phyloP scores from a whole-genome alignment of 2,797 vertebrate genomes.

The Galaxias olidus region DNA sequence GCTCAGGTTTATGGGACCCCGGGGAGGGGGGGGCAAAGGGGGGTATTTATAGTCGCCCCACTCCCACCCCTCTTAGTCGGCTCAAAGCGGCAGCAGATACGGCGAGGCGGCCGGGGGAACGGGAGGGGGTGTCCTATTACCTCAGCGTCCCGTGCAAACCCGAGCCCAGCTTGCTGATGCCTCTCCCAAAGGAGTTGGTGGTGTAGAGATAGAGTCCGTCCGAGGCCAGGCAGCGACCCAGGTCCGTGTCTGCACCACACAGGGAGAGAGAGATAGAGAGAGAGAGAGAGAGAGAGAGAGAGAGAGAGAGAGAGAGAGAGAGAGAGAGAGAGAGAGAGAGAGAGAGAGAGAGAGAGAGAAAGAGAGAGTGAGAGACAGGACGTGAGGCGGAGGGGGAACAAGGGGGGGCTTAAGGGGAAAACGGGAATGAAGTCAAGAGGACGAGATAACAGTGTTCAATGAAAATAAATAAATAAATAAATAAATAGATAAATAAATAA shows the following conservation, averaged over 20 bases:
- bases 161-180: conserved; percentile 96
- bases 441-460: neutral
- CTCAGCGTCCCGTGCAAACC: conserved; percentile 96
- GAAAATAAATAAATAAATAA: no score
- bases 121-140: conserved; percentile 78
- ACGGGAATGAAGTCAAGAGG: neutral
- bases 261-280: conserved; percentile 30
- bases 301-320: conserved; percentile 6
- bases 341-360: neutral
- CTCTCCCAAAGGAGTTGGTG: conserved; percentile 95
- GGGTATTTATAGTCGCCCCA: conserved; percentile 47
- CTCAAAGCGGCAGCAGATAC: conserved; percentile 41
- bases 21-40: neutral
- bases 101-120: conserved; percentile 31
- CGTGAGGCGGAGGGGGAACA: neutral
- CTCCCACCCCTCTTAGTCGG: conserved; percentile 22
- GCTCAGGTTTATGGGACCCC: conserved; percentile 1
- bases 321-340: neutral
- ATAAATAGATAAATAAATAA: no score
- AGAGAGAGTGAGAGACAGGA: neutral
- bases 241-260: conserved; percentile 86
- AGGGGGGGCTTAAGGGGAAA: neutral
- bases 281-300: conserved; percentile 17
- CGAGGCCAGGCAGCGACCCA: conserved; percentile 94
- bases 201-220: conserved; percentile 98